Base-by-base conservation (phyloP, 1,140 invertebrate species). In the Drosophila leontia region DNA sequence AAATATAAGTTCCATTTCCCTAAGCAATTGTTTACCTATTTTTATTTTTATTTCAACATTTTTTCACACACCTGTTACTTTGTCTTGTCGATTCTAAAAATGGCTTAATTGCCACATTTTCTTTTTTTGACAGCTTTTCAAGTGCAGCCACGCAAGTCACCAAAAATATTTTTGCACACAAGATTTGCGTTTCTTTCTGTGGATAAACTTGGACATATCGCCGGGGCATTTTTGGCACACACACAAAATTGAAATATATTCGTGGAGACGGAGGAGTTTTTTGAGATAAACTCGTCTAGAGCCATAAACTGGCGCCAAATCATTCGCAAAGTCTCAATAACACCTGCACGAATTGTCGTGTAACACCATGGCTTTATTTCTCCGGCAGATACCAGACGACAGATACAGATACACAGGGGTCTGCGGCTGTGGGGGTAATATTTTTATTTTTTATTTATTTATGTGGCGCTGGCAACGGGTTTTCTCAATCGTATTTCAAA, bases 281-380 rank as follows among this genome's bases (percentile, higher is more conserved):
- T 48, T 42, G 56, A 61, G 62, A 60, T 60, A 55, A 55, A 55
- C 13, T 23, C 61, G 26, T 34, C 17, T 48, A 45, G 65, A 53
- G 85, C 80, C 85, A 85, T 90, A 78, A 84, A 88, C 75, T 88
- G 85, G 85, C 85, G 81, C 85, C 85, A 90, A 90, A 85, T 85
- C 85, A 90, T 85, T 90, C 82, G 85, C 85, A 90, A 90, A 90
- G 75, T 90, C 85, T 82, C 85, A 90, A 90, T 90, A 86, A 90
- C 85, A 90, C 85, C 85, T 90, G 85, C 84, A 88, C 85, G 85
- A 81, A 85, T 90, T 90, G 86, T 90, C 86, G 75, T 90, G 85
- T 90, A 90, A 90, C 85, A 82, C 85, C 90, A 85, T 75, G 82
- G 79, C 82, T 90, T 90, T 74, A 80, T 74, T 71, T 85, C 58